These are phyloP conservation scores for Harmothoe impar DNA, from an alignment of 2,888 invertebrate species.

Conservation along the genomic window DNA sequence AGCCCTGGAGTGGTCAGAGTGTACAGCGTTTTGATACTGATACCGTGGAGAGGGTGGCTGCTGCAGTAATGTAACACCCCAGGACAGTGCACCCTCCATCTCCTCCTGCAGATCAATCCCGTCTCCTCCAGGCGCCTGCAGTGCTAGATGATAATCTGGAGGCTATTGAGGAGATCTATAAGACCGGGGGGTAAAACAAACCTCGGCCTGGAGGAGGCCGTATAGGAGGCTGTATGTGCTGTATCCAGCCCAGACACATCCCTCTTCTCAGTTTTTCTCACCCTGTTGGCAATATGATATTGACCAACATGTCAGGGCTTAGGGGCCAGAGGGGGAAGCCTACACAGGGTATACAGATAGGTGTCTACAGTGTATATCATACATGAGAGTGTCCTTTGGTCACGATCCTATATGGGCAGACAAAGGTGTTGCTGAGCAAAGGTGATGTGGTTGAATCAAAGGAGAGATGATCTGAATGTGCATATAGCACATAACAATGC, in stretches of 20 bases:
- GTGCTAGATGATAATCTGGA: constrained; percentile 20
- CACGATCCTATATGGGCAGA: too few relatives aligned
- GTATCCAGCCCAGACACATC: background rate
- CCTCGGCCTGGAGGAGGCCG: background rate
- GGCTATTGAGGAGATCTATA: constrained; percentile 2
- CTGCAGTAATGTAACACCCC: background rate
- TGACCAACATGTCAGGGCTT: constrained; percentile 1
- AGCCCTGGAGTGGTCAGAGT: too few relatives aligned
- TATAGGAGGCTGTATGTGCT: background rate
- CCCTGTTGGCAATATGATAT: constrained; percentile 4
- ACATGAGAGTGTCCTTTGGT: too few relatives aligned
- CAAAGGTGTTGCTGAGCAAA: too few relatives aligned
- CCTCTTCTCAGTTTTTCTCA: background rate
- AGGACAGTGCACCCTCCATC: background rate
- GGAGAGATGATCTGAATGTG: too few relatives aligned
- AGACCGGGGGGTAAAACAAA: background rate
- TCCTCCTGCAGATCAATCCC: background rate
- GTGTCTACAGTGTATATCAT: too few relatives aligned
- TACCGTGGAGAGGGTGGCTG: too few relatives aligned
- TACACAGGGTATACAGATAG: too few relatives aligned
- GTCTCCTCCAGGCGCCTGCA: background rate
- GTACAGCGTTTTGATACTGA: too few relatives aligned
- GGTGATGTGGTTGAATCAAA: too few relatives aligned
- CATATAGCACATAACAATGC: too few relatives aligned
- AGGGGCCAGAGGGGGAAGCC: background rate